Percentiles rank a stretch among this genome's conserved stretches.
Conservation (phyloP, 2,797 vertebrate genomes). For the Linurgus olivaceus region DNA sequence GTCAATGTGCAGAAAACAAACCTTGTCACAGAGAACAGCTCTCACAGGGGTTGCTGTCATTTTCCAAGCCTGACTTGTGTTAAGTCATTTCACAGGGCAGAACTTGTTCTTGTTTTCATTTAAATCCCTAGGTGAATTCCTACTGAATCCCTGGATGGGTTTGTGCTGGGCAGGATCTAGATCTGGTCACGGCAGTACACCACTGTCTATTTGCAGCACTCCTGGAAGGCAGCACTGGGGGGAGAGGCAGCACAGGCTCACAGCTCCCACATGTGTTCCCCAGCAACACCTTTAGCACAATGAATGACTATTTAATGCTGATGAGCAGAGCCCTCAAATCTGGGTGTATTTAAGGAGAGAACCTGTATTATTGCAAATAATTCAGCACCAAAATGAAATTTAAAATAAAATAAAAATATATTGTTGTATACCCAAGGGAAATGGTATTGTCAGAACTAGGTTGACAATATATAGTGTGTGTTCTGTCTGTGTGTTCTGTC, state of each 20-base stretch:
- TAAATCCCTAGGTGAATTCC: background rate
- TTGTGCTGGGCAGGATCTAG: background rate
- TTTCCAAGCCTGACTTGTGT: background rate
- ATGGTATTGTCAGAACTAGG: background rate
- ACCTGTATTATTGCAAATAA: background rate
- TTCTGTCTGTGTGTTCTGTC: background rate
- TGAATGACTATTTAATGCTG: background rate
- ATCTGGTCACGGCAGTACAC: background rate
- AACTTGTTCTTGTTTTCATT: background rate
- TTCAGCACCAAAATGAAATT: background rate
- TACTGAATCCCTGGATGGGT: background rate
- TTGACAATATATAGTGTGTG: background rate
- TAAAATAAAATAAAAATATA: background rate
- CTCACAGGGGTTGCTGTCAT: background rate
- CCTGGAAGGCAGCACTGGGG: rapidly evolving
- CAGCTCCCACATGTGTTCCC: background rate
- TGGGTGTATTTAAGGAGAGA: background rate
- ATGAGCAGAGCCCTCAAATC: background rate
- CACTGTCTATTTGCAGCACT: background rate
- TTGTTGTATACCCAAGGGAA: background rate
- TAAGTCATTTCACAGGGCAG: background rate
- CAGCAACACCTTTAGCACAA: background rate
- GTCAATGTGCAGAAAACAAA: background rate
- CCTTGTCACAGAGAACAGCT: background rate
- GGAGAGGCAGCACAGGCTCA: background rate